Percentiles rank a stretch among this genome's conserved stretches.
Evolutionary conservation across 2,113 vertebrate genomes (phyloP).

Genomic region (Cyprinodon tularosa): DNA sequence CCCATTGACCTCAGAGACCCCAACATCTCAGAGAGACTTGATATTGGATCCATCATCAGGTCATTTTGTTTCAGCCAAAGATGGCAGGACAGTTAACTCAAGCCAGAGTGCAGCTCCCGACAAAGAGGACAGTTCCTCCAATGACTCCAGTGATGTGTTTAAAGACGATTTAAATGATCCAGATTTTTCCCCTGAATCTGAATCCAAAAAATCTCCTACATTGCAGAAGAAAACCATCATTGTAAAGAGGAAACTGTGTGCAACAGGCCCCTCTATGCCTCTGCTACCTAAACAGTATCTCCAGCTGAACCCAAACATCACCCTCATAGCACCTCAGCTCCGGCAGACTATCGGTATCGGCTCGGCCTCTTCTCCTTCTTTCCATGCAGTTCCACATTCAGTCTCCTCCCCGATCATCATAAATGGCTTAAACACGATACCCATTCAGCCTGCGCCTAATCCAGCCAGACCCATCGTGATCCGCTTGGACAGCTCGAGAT

Average conservation of each 20-base stretch:
- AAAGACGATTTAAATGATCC: constrained; percentile 72
- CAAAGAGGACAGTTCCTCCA: constrained; percentile 47
- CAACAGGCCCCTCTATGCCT: constrained; percentile 22
- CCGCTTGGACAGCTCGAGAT: constrained; percentile 58
- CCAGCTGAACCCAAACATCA: constrained; percentile 34
- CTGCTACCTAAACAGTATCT: constrained; percentile 29
- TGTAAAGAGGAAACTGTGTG: constrained; percentile 19
- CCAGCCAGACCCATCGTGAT: constrained; percentile 63
- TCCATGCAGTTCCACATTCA: constrained; percentile 42
- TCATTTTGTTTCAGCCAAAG: constrained; percentile 52
- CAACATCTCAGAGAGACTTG: constrained; percentile 22
- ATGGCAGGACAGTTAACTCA: not conserved
- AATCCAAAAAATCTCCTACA: constrained; percentile 26
- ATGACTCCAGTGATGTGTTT: constrained; percentile 50
- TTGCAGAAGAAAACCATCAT: constrained; percentile 18
- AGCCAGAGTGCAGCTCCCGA: not conserved
- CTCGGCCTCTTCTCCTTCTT: constrained; percentile 17
- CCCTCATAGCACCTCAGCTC: constrained; percentile 29
- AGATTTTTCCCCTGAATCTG: constrained; percentile 57
- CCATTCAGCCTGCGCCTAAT: constrained; percentile 40
- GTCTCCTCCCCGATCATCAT: constrained; percentile 65
- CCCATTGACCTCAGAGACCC: constrained; percentile 27
- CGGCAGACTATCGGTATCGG: constrained; percentile 8
- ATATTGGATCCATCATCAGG: constrained; percentile 63
- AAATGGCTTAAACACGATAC: constrained; percentile 66